Conservation (phyloP, 2,113 vertebrate species). For the Anas platyrhynchos region DNA sequence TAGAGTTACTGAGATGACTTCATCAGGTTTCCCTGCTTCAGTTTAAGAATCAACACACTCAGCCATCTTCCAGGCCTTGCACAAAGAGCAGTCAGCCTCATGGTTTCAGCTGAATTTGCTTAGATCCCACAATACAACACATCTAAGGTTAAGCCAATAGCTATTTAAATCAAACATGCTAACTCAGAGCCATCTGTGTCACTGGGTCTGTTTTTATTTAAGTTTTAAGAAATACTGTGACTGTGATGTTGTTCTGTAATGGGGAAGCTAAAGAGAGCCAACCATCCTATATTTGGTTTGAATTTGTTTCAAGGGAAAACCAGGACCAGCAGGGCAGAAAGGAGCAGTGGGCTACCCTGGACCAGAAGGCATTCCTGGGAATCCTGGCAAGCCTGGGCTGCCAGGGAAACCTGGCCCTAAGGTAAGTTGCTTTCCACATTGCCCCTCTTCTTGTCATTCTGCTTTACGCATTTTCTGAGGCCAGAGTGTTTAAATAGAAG, state of each 20-base stretch:
- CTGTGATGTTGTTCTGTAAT: not conserved
- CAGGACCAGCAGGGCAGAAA: slow-evolving; percentile 81
- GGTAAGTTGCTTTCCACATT: slow-evolving; percentile 71
- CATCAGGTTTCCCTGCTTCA: not conserved
- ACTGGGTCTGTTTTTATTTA: not conserved
- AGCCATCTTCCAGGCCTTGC: not conserved
- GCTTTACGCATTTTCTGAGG: not conserved
- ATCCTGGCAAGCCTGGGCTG: slow-evolving; percentile 82
- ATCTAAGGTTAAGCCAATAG: not conserved
- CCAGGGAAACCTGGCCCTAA: slow-evolving; percentile 82
- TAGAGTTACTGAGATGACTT: not conserved
- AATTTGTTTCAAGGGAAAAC: slow-evolving; percentile 81
- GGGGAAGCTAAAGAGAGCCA: not conserved
- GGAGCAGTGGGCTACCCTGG: slow-evolving; percentile 86
- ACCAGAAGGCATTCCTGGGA: slow-evolving; percentile 82
- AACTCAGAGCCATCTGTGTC: not conserved
- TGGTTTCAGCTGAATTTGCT: not conserved
- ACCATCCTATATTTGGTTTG: not conserved
- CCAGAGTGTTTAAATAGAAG: not conserved
- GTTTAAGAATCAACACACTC: not conserved
- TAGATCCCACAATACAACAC: not conserved
- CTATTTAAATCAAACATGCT: not conserved
- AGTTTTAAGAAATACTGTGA: not conserved
- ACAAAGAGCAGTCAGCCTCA: not conserved
- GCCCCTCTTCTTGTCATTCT: not conserved